Base-by-base conservation (phyloP, 2,888 invertebrate species). In the Melanophora roralis region DNA sequence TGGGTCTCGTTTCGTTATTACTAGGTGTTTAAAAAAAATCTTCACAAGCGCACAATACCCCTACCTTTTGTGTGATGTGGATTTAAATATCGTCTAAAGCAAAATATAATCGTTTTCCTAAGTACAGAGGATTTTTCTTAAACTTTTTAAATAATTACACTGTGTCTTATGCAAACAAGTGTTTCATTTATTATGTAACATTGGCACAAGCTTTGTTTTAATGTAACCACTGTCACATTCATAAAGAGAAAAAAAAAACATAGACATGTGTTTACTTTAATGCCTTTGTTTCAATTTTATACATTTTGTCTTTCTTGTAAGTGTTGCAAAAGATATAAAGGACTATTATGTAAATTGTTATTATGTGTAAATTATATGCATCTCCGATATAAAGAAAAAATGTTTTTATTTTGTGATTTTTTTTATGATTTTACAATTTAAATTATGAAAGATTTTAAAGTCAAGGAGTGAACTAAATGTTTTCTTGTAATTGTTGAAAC, bases 161-260 rank as follows among this genome's bases (percentile, higher is more conserved):
- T 76, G 71, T 76, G 47, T 59, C 55, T 45, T 65, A 32, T 21
- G 55, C 21, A 23, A 47, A 53, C 7, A 43, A 34, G 12, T 23
- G 12, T 43, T 51, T 27, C 19, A n/a, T 53, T 51, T 38, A 34
- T 53, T 38, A 71, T 62, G 43, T 62, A 32, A 34, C 60, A 53
- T 67, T 69, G 78, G 76, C 71, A 59, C 68, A 27, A 67, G 82
- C 53, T 77, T 75, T 71, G 74, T 78, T 77, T 82, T 82, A 77
- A 77, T 79, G 77, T 74, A 72, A 57, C 79, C 69, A 81, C 78
- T 65, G 76, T 65, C 59, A 38, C 78, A 79, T 65, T 47, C 60
- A 72, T 67, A 74, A 55, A 55, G 40, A 65, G 38, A 40, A 11
- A 53, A 38, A 62, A 23, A 57, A 64, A 73, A 47, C 45, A 27